Evolutionary conservation across 2,888 invertebrate genomes (phyloP).

Genomic region (Amphimallon solstitiale): DNA sequence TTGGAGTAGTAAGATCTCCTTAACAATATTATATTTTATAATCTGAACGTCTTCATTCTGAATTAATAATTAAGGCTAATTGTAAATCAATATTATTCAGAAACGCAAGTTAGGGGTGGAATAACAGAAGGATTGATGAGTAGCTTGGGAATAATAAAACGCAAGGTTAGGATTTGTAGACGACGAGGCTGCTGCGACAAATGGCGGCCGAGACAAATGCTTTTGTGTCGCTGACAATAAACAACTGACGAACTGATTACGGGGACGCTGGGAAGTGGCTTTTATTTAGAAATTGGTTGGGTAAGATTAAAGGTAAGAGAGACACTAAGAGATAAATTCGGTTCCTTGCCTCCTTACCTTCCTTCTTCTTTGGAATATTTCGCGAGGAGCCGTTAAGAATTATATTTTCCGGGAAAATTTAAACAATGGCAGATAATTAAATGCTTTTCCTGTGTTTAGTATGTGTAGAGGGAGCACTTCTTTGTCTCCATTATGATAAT

Average conservation of each 20-base stretch:
- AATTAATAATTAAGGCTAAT: slow-evolving; percentile 22
- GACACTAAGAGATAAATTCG: slow-evolving; percentile 21
- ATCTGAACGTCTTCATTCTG: not conserved
- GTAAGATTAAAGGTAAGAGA: slow-evolving; percentile 33
- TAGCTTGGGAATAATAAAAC: slow-evolving; percentile 29
- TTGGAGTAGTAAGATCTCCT: too few species aligned
- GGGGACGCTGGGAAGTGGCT: slow-evolving; percentile 22
- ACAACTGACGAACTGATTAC: slow-evolving; percentile 35
- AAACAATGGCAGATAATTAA: not conserved
- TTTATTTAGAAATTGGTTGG: slow-evolving; percentile 32
- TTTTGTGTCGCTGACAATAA: slow-evolving; percentile 32
- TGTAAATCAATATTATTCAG: slow-evolving; percentile 30
- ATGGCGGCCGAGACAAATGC: slow-evolving; percentile 29
- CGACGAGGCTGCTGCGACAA: slow-evolving; percentile 26
- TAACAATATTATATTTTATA: not conserved
- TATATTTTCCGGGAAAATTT: slow-evolving; percentile 17
- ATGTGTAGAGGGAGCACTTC: too few species aligned
- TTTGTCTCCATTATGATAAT: too few species aligned
- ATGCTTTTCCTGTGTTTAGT: too few species aligned
- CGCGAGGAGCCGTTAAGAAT: not conserved
- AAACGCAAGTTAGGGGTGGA: not conserved
- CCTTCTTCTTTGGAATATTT: too few species aligned
- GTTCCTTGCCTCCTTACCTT: slow-evolving; percentile 8
- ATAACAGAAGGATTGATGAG: slow-evolving; percentile 9
- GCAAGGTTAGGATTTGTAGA: slow-evolving; percentile 31